A percentile compares a stretch with the other conserved stretches of the same genome.
These are phyloP conservation scores for Petrocephalus sullivani DNA, from an alignment of 2,797 vertebrate genomes.

Conservation along the genomic window DNA sequence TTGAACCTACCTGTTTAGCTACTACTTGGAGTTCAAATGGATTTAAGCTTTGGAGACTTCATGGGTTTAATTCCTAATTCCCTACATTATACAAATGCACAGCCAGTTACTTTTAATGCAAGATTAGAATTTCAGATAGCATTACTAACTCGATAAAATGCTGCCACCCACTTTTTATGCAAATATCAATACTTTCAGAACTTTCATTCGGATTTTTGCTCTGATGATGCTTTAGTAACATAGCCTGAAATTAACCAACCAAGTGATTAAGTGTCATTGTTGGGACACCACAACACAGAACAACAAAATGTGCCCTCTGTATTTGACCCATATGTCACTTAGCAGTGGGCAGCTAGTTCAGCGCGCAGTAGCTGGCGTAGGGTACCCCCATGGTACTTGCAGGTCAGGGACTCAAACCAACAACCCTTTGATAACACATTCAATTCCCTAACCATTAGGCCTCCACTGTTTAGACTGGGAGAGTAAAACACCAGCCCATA, in stretches of 20 bases:
- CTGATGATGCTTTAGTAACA: not conserved
- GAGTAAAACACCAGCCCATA: not conserved
- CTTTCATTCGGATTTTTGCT: not conserved
- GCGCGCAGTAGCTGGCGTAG: too few relatives aligned
- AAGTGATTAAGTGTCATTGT: not conserved
- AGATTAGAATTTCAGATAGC: not conserved
- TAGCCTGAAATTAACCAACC: not conserved
- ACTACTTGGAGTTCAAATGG: not conserved
- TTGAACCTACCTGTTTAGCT: constrained; percentile 12
- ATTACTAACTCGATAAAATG: not conserved
- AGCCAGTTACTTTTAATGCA: not conserved
- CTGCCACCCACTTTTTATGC: not conserved
- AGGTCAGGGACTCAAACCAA: too few relatives aligned
- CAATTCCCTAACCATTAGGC: too few relatives aligned
- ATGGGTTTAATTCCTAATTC: not conserved
- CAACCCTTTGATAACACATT: too few relatives aligned
- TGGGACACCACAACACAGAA: too few relatives aligned
- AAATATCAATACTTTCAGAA: not conserved
- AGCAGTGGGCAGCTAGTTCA: too few relatives aligned
- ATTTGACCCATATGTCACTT: too few relatives aligned
- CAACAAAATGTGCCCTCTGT: too few relatives aligned
- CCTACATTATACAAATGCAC: not conserved
- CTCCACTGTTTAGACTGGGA: not conserved
- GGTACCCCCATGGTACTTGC: too few relatives aligned
- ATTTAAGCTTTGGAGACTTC: not conserved